phyloP scores from a whole-genome alignment of 2,888 invertebrate species.

The Cerceris ruficornis region DNA sequence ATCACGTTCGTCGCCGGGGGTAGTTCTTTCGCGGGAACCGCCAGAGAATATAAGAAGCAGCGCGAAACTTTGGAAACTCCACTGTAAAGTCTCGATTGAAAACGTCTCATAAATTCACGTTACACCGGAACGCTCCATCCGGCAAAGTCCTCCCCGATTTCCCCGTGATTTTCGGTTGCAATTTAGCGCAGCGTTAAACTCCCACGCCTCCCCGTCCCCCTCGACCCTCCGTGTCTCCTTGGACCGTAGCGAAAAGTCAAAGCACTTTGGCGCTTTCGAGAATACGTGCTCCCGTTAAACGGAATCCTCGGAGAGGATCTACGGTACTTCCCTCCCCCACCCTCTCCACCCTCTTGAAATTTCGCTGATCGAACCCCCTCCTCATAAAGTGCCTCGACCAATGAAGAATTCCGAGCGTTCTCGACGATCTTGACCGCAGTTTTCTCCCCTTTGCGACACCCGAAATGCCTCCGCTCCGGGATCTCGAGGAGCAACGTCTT shows the following conservation, averaged over 20 bases:
- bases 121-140: slow-evolving; percentile 2
- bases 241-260: not conserved
- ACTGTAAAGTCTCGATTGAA: not conserved
- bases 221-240: not conserved
- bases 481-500: not conserved
- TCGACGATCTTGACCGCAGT: not conserved
- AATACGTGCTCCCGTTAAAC: not conserved
- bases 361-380: slow-evolving; percentile 12
- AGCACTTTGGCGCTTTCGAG: not conserved
- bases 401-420: slow-evolving; percentile 33
- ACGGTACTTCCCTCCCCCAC: not conserved
- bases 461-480: not conserved
- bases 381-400: slow-evolving; percentile 17
- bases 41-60: no score
- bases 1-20: no score
- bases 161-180: not conserved
- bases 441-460: not conserved
- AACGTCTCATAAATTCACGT: slow-evolving; percentile 34
- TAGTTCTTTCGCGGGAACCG: no score
- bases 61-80: no score
- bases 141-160: slow-evolving; percentile 26
- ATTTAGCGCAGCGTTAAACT: no score
- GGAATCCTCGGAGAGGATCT: no score
- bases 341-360: slow-evolving; percentile 8
- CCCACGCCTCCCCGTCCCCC: not conserved